Percentiles rank a stretch among this genome's conserved stretches.
Evolutionary conservation across 2,113 vertebrate species (phyloP).

Genomic region (Platichthys stellatus): DNA sequence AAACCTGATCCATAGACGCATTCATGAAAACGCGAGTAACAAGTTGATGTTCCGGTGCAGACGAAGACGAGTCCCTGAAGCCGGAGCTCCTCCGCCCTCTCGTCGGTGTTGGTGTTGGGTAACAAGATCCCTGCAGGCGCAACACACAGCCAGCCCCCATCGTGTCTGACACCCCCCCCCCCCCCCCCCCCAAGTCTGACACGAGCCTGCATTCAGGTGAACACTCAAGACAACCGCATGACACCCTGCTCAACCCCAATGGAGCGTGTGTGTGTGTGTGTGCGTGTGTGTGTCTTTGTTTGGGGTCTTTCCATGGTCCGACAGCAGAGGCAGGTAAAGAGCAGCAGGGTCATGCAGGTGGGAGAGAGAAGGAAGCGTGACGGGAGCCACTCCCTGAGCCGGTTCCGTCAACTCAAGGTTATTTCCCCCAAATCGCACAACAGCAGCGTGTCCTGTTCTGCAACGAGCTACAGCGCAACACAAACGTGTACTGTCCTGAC

Average conservation of each 20-base stretch:
- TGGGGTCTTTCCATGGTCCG: conserved; percentile 29
- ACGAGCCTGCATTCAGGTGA: conserved; percentile 37
- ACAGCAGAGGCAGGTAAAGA: conserved; percentile 40
- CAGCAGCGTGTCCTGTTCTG: background rate
- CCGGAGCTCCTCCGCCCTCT: conserved; percentile 9
- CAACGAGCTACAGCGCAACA: background rate
- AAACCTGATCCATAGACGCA: conserved; percentile 9
- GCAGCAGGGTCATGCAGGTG: background rate
- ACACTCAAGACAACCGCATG: conserved; percentile 24
- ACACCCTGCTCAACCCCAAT: conserved; percentile 38
- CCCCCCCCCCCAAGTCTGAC: background rate
- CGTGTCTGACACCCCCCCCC: no score
- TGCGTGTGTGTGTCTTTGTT: conserved; percentile 43
- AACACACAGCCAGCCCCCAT: background rate
- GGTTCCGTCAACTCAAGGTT: conserved; percentile 5
- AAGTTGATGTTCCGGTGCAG: background rate
- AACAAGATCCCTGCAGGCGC: conserved; percentile 38
- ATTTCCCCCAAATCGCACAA: conserved; percentile 10
- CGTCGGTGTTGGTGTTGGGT: conserved; percentile 15
- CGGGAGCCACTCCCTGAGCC: conserved; percentile 31
- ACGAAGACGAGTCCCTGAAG: conserved; percentile 53
- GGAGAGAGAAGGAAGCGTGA: background rate
- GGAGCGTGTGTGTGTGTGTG: conserved; percentile 10
- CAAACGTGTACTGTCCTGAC: conserved; percentile 46
- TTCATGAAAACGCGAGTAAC: background rate